Evolutionary conservation across 2,113 vertebrate species (phyloP), one percentile per base, ranked within the genome.

Genomic region (Malurus melanocephalus): DNA sequence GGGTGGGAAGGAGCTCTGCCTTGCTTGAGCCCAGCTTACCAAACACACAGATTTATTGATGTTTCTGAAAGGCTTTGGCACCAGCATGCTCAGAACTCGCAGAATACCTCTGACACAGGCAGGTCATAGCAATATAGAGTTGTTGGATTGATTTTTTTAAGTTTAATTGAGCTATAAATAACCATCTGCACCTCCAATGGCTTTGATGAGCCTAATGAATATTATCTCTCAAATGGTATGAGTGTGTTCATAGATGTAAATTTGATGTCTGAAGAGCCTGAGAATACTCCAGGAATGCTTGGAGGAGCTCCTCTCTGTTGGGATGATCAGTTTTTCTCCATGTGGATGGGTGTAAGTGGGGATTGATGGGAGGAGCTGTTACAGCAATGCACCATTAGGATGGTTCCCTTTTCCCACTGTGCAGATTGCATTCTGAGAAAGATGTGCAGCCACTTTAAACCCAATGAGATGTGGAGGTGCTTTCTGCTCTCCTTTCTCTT

Each of bases 261-360:
- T 85, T 49, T 68, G 56, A 69, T 67, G 62, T 16, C 55, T 77
- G 43, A 85, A 84, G 62, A 91, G 48, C 82, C 57, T 87, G 77
- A 65, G 67, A 84, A 80, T 48, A 30, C 33, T 65, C 55, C 33
- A 73, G 61, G 62, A 83, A 89, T 74, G 40, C 42, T 93, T 35
- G 46, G 40, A 72, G 69, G 66, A 93, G 24, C 21, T 53, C 49
- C 71, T 74, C 68, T 81, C 66, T 80, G 27, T 90, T 92, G 67
- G 73, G 59, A 87, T 93, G 62, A 66, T 51, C 18, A 14, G 3
- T 6, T 82, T 73, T 85, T 60, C 74, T 28, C 67, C 75, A 88
- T 91, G 59, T 87, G 89, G 86, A 89, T 74, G 77, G 24, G 32
- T 93, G 53, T 83, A 91, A 96, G 85, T 52, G 78, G 75, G 92